Base-by-base conservation (phyloP, 2,888 invertebrate species). In the Hydraecia micacea region DNA sequence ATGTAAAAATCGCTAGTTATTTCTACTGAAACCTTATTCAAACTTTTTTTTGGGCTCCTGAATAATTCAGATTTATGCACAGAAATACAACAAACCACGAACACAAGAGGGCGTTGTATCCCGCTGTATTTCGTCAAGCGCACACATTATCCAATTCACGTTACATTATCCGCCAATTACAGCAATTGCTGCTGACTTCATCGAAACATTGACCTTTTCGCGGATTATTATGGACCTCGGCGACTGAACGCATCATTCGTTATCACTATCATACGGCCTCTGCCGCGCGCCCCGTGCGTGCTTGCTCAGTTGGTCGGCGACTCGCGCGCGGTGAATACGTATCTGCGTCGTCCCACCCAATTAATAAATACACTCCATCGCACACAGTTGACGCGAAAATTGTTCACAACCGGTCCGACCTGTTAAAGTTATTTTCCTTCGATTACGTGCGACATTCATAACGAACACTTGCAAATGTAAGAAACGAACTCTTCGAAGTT, bases 201-300 rank as follows among this genome's bases (percentile, higher is more conserved):
- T 93, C 93, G 93, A 95, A 96, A 95, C 96, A 96, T 96, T 96
- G 96, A 96, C 96, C 96, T 96, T 96, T 93, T 93, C 87, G 91
- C 90, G 91, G 93, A 93, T 93, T 93, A 93, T 87, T 58, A 89
- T 82, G 87, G 89, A 89, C 91, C 92, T 86, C 89, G 78, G 83
- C 81, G 80, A 86, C 89, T 86, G 86, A 84, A 82, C 87, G 87
- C 86, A 87, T 88, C 88, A 84, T 81, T 82, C 84, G 89, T 90
- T 89, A 89, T 90, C 90, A 88, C 74, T 82, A 77, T 77, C 84
- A 81, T 84, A 81, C 81, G 80, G 80, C 82, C 77, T 72, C 73
- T 58, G 76, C 77, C 89, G 87, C 91, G 90, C 92, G 89, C 91
- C 91, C 91, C 90, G 90, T 81, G 86, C 88, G 65, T 77, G 32